Percentiles rank a stretch among this genome's conserved stretches.
These are phyloP conservation scores for Dynastes maya DNA, from an alignment of 2,888 invertebrate species.

Conservation along the genomic window DNA sequence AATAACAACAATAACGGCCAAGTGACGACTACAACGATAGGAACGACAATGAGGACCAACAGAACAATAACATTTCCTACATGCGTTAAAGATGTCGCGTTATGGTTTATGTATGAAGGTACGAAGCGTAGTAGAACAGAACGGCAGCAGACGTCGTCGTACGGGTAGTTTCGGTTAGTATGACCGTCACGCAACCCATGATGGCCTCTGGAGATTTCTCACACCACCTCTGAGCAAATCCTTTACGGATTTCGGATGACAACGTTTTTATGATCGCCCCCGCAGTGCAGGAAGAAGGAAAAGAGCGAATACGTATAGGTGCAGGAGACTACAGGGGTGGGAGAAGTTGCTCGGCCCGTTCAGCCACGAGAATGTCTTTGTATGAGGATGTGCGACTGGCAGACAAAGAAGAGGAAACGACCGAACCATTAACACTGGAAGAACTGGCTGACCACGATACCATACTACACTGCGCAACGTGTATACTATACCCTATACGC, in stretches of 20 bases:
- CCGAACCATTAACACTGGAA: conserved; percentile 62
- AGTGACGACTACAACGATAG: conserved; percentile 35
- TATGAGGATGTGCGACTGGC: conserved; percentile 28
- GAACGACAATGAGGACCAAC: conserved; percentile 37
- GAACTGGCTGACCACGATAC: conserved; percentile 32
- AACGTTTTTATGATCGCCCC: conserved; percentile 67
- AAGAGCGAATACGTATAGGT: neutral
- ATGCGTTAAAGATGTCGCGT: conserved; percentile 51
- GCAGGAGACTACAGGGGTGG: neutral
- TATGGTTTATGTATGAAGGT: conserved; percentile 53
- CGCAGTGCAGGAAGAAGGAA: conserved; percentile 27
- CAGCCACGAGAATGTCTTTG: conserved; percentile 42
- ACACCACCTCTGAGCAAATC: conserved; percentile 61
- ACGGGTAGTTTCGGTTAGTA: conserved; percentile 54
- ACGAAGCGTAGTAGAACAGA: conserved; percentile 5
- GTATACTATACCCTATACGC: conserved; percentile 13
- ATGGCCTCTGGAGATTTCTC: conserved; percentile 63
- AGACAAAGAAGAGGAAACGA: conserved; percentile 59
- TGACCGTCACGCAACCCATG: conserved; percentile 63
- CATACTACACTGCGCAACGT: conserved; percentile 8
- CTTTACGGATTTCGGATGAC: conserved; percentile 67
- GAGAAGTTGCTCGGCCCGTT: conserved; percentile 23
- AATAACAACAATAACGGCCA: conserved; percentile 18
- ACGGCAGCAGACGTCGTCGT: conserved; percentile 37
- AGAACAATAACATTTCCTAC: conserved; percentile 51